These are phyloP conservation scores for Drosophila meridiana DNA, from an alignment of 2,888 invertebrate species.

Conservation along the genomic window DNA sequence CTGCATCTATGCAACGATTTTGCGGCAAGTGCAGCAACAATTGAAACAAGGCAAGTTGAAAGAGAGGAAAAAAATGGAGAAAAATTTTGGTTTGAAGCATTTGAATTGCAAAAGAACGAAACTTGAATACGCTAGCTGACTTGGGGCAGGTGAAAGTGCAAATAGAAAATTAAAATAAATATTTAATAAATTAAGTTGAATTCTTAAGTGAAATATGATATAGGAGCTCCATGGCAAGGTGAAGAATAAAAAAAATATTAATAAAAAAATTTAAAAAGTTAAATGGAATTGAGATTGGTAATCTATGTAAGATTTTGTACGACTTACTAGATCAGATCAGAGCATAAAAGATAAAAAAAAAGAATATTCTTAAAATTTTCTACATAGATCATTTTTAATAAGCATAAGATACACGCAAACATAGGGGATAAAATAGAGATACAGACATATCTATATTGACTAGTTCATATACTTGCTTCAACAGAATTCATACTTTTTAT, in stretches of 20 bases:
- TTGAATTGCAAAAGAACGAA: background rate
- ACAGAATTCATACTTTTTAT: background rate
- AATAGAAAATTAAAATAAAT: background rate
- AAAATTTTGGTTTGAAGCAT: background rate
- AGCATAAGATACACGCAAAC: too few species aligned
- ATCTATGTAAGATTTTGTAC: too few species aligned
- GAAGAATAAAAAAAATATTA: too few species aligned
- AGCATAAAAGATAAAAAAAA: too few species aligned
- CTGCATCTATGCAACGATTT: constrained; percentile 29
- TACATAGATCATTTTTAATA: too few species aligned
- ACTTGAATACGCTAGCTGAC: background rate
- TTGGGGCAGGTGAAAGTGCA: background rate
- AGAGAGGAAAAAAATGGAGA: background rate
- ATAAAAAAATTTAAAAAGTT: too few species aligned
- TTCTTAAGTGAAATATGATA: background rate
- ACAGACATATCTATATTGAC: background rate
- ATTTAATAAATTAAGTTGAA: background rate
- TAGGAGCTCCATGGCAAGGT: background rate
- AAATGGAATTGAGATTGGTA: too few species aligned
- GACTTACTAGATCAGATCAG: too few species aligned
- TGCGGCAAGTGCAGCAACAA: constrained; percentile 47
- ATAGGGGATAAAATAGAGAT: too few species aligned
- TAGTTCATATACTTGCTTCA: background rate
- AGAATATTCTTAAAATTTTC: too few species aligned
- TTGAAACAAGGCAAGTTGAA: constrained; percentile 6